phyloP scores from a whole-genome alignment of 2,113 vertebrate genomes.

The Emberiza fucata region DNA sequence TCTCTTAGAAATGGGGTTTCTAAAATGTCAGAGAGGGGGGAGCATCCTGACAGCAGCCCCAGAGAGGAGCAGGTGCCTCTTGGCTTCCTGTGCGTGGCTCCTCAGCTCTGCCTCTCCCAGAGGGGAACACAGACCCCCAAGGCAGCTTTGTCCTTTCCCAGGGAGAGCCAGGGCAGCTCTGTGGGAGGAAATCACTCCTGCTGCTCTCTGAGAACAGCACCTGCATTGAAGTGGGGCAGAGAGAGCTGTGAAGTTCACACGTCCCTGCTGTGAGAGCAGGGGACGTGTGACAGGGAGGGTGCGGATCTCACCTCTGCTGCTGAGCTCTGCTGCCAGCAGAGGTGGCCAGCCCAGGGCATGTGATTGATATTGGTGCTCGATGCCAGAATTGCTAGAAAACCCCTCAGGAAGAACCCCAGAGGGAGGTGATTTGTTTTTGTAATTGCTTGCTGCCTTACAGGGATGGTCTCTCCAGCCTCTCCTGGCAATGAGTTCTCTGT shows the following conservation, averaged over 20 bases:
- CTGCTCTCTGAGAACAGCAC: not conserved
- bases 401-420: not conserved
- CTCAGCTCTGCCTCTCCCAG: not conserved
- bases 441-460: not conserved
- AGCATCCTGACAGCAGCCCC: not conserved
- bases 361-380: not conserved
- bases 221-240: not conserved
- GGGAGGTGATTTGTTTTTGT: accelerated
- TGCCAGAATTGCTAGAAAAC: not conserved
- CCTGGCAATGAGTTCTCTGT: not conserved
- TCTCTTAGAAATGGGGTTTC: not conserved
- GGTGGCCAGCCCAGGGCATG: not conserved
- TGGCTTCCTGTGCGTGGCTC: accelerated
- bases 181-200: not conserved
- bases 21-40: not conserved
- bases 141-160: not conserved
- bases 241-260: not conserved
- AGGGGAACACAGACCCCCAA: accelerated
- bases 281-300: not conserved
- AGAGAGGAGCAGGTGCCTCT: not conserved
- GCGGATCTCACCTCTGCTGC: not conserved
- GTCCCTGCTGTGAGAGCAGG: not conserved
- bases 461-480: no score
- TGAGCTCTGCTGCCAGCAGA: not conserved
- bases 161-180: not conserved